Base-by-base conservation (phyloP, 2,888 invertebrate genomes). In the Dicranocentrus wangi region DNA sequence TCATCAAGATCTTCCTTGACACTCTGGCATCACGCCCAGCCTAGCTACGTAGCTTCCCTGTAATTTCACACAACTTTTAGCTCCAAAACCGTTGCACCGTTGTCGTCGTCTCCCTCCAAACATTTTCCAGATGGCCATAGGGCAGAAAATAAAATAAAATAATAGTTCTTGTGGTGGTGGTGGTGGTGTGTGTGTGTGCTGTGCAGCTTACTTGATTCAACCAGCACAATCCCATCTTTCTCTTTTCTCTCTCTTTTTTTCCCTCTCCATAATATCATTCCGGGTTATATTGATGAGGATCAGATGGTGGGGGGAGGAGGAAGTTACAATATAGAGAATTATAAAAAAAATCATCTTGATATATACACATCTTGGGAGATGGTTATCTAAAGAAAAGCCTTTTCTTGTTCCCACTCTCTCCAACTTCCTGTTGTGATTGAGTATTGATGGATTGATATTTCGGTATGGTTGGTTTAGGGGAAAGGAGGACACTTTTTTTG, bases 11-110 rank as follows among this genome's bases (percentile, higher is more conserved):
- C 80, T 80, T 66, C 32, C 43, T 80, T 80, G 80, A 73, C 80
- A 80, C 73, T 73, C 73, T 80, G 80, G 80, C 80, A 80, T 80
- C 80, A 80, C 80, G 80, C 80, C 80, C 80, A 73, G 72, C 73
- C 73, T 23, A 42, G 66, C 47, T 47, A 17, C 23, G 32, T 32
- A 32, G 10, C 32, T 7, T 32, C 32, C 32, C 32, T 32, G n/a
- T n/a, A n/a, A n/a, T n/a, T n/a, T n/a, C n/a, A n/a, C n/a, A n/a
- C n/a, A n/a, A n/a, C n/a, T n/a, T n/a, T n/a, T n/a, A n/a, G n/a
- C n/a, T n/a, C n/a, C n/a, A n/a, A n/a, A n/a, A n/a, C n/a, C n/a
- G n/a, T n/a, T n/a, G n/a, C n/a, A n/a, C n/a, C n/a, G n/a, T n/a
- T 32, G 3, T 32, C 10, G 32, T 7, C 5, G 32, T 32, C 10